Evolutionary conservation across 2,888 invertebrate genomes (phyloP).

Genomic region (Drosophila fungiperda): DNA sequence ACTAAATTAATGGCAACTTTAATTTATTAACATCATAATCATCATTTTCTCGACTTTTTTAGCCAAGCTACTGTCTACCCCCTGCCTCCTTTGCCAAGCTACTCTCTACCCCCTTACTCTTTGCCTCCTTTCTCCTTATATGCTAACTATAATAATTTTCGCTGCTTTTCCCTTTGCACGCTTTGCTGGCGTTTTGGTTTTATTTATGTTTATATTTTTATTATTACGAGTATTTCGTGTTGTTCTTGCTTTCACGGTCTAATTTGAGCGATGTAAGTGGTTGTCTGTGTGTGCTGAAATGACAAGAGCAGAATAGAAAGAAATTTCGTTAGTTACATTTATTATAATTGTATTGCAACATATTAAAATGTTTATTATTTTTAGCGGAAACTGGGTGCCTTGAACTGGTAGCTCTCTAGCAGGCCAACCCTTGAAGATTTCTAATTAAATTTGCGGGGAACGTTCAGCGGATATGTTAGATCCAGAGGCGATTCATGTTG

Average conservation of each 20-base stretch:
- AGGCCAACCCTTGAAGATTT: constrained; percentile 60
- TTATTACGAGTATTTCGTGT: constrained; percentile 34
- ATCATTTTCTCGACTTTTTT: constrained; percentile 76
- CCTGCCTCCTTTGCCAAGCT: neutral
- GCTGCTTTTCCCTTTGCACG: constrained; percentile 71
- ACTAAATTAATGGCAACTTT: constrained; percentile 80
- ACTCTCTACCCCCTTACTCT: neutral
- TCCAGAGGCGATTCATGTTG: constrained; percentile 32
- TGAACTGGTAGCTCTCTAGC: constrained; percentile 54
- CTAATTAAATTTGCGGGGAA: constrained; percentile 73
- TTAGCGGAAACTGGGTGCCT: constrained; percentile 65
- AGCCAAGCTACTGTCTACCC: constrained; percentile 65
- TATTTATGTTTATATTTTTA: constrained; percentile 37
- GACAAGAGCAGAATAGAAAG: constrained; percentile 74
- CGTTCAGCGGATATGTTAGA: constrained; percentile 69
- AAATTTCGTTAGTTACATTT: constrained; percentile 65
- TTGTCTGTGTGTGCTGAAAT: constrained; percentile 57
- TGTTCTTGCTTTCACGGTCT: constrained; percentile 74
- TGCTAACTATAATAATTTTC: constrained; percentile 67
- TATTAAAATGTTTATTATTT: constrained; percentile 56
- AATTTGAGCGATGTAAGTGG: constrained; percentile 62
- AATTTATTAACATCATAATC: constrained; percentile 83
- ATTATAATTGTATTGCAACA: constrained; percentile 61
- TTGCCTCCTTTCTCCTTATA: neutral
- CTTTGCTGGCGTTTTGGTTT: constrained; percentile 67